phyloP scores from a whole-genome alignment of 2,797 vertebrate species.

The Ispidina picta region DNA sequence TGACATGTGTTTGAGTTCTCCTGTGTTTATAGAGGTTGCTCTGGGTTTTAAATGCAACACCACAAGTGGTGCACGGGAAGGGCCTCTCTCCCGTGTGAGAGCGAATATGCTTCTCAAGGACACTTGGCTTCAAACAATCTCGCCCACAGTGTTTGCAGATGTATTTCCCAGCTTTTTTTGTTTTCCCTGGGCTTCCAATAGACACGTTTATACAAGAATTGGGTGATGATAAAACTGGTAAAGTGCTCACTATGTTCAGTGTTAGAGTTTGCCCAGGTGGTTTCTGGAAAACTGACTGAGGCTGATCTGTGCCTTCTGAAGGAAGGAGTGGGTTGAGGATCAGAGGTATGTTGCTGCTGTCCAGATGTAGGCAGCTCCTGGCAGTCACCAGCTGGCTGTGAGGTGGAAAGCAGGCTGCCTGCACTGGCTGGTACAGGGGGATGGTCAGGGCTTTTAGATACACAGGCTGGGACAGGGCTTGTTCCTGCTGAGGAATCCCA shows the following conservation, averaged over 20 bases:
- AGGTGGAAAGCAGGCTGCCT: constrained; percentile 68
- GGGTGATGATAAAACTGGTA: constrained; percentile 81
- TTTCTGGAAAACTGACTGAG: constrained; percentile 73
- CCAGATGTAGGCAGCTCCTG: constrained; percentile 60
- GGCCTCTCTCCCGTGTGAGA: constrained; percentile 96
- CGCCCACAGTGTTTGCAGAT: constrained; percentile 91
- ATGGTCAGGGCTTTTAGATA: constrained; percentile 87
- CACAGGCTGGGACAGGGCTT: constrained; percentile 79
- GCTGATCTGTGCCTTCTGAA: constrained; percentile 37
- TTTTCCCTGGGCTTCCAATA: constrained; percentile 72
- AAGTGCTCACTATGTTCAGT: constrained; percentile 84
- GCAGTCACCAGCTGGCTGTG: constrained; percentile 65
- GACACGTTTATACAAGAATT: constrained; percentile 45
- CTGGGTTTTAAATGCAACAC: constrained; percentile 97
- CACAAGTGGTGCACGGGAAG: constrained; percentile 90
- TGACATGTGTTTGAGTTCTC: constrained; percentile 91
- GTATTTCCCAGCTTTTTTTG: constrained; percentile 86
- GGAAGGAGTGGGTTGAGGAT: constrained; percentile 73
- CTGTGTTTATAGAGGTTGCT: constrained; percentile 97
- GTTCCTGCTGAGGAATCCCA: constrained; percentile 66
- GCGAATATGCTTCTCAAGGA: constrained; percentile 94
- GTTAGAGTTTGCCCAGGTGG: constrained; percentile 83
- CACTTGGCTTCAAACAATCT: constrained; percentile 96
- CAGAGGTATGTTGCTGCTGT: constrained; percentile 57
- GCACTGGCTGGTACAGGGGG: constrained; percentile 75